Evolutionary conservation across 2,888 invertebrate species (phyloP), one percentile per base, ranked within the genome.

Genomic region (Callosobruchus maculatus): DNA sequence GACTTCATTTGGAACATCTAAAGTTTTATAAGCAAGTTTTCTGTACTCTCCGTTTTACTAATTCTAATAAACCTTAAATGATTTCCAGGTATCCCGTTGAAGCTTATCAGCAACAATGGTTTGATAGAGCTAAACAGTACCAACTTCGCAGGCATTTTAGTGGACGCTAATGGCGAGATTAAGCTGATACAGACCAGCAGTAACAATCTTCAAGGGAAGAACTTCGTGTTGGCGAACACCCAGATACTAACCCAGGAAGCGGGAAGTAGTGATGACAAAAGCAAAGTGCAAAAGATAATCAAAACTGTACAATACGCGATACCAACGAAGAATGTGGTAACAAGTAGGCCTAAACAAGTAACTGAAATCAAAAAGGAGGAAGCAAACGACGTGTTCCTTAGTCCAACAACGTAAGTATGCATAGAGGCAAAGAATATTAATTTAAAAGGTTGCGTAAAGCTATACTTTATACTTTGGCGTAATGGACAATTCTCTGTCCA

Each of bases 321-420:
- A 78, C 83, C 86, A 78, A 82, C 82, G 80, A 86, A 84, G 78
- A 21, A 22, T 22, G 13, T 67, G 4, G 78, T 83, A 69, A 79
- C 82, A 71, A 81, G 82, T 74, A 80, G 83, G 81, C 84, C 84
- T 80, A 87, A 83, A 75, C 83, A 85, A 78, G 79, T 83, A 21
- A 85, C 85, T 74, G 85, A 85, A 78, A 80, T 89, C 71, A 93
- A 92, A 76, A 90, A 92, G 79, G 93, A 93, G 79, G 88, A 92
- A 13, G 89, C 91, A 79, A 92, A 93, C 80, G 94, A 94, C 79
- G 92, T 94, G 67, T 94, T 95, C 84, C 89, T 95, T 77, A 94
- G 93, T 87, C 95, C 95, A 0, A 91, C 89, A 81, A 86, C 85
- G 87, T 87, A 83, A 85, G 87, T 49, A 49, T 18, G 3, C 49